Base-by-base conservation (phyloP, 2,113 vertebrate species). In the Castor canadensis region DNA sequence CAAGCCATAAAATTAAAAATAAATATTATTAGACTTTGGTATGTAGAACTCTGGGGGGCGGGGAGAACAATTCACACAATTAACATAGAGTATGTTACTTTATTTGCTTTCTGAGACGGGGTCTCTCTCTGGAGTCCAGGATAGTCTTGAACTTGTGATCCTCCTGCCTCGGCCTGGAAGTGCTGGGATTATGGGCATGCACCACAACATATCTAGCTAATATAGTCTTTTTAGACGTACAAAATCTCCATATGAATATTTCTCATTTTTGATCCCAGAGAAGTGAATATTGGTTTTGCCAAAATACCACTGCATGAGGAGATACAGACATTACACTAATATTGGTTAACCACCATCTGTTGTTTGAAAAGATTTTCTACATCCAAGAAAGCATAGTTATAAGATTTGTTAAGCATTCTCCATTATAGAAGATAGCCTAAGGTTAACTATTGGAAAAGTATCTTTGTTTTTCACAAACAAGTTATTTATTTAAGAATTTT, bases 261-360 rank as follows among this genome's bases (percentile, higher is more conserved):
- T 64, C 32, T 62, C n/a, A n/a, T 62, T 16, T 64, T 43, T 64
- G 16, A 43, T 3, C 20, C 16, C 1, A 62, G n/a, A 45, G 3
- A 2, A 0, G 35, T 22, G 17, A 5, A 6, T 11, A 45, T 32
- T 64, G 20, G 17, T 64, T 35, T 32, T 6, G 5, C 4, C 9
- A 43, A 13, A 13, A 3, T 47, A 35, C 10, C 32, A 24, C 8
- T 60, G 11, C 10, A 12, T n/a, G 6, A 30, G 45, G 6, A 66
- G 43, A n/a, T 66, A 20, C 35, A 49, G 30, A 8, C 35, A 11
- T 60, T n/a, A 9, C 22, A 2, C 30, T 47, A 47, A 24, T 83
- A n/a, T 24, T 47, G 47, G 3, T 24, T n/a, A 47, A 9, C 10
- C 43, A 47, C 35, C 32, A 66, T 24, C 45, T 47, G 22, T 47